phyloP scores from a whole-genome alignment of 2,113 vertebrate species.

The Beaufortia kweichowensis region DNA sequence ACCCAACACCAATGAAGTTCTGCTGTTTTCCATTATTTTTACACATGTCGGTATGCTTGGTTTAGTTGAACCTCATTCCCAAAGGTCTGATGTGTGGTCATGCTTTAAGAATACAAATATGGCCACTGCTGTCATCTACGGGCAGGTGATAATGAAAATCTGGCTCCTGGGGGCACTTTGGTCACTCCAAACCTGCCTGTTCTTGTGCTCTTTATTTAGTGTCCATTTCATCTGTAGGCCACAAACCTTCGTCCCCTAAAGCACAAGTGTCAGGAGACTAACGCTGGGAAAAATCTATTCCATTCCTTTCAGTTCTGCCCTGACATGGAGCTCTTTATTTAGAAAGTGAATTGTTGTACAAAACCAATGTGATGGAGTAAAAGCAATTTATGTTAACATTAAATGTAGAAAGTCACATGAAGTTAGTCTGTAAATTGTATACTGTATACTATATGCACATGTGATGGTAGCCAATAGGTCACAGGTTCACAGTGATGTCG shows the following conservation, averaged over 20 bases:
- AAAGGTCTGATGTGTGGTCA: slow-evolving; percentile 3
- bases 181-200: slow-evolving; percentile 33
- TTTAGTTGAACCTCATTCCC: slow-evolving; percentile 9
- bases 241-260: slow-evolving; percentile 28
- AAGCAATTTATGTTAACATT: slow-evolving; percentile 36
- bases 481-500: slow-evolving; percentile 21
- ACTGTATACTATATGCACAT: too few relatives aligned
- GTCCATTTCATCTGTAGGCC: slow-evolving; percentile 41
- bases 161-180: slow-evolving; percentile 17
- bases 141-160: slow-evolving; percentile 36
- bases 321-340: slow-evolving; percentile 49
- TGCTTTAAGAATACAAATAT: slow-evolving; percentile 30
- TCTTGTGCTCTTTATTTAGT: slow-evolving; percentile 43
- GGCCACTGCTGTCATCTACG: not conserved
- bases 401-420: slow-evolving; percentile 39
- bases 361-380: slow-evolving; percentile 39
- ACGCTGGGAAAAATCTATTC: slow-evolving; percentile 42
- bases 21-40: not conserved
- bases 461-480: slow-evolving; percentile 5
- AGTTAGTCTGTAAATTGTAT: too few relatives aligned
- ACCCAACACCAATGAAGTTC: not conserved
- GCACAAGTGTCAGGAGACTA: slow-evolving; percentile 23
- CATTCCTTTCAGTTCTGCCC: slow-evolving; percentile 5
- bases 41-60: slow-evolving; percentile 3
- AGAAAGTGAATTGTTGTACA: slow-evolving; percentile 46